Percentiles rank a stretch among this genome's conserved stretches.
Evolutionary conservation across 2,888 invertebrate species (phyloP).

Genomic region (Limnephilus lunatus): DNA sequence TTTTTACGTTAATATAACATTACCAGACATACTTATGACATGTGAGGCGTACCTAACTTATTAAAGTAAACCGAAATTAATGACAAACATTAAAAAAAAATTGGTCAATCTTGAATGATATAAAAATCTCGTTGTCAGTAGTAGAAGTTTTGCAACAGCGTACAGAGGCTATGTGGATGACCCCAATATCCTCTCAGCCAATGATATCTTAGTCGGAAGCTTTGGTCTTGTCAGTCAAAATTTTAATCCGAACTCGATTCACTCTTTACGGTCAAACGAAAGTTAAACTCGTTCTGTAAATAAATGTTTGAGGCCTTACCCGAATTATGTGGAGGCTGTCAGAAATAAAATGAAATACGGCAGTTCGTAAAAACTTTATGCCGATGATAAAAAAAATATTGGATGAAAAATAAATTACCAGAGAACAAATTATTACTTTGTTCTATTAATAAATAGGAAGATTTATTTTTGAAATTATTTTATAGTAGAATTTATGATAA

Average conservation of each 20-base stretch:
- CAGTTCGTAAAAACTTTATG: background rate
- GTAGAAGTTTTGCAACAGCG: background rate
- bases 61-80: too few species aligned
- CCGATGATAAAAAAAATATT: background rate
- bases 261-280: constrained; percentile 42
- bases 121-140: background rate
- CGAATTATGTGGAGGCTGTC: background rate
- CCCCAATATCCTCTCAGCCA: background rate
- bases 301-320: constrained; percentile 19
- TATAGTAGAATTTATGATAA: background rate
- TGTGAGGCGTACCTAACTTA: too few species aligned
- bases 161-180: background rate
- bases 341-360: constrained; percentile 23
- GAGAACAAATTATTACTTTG: too few species aligned
- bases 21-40: too few species aligned
- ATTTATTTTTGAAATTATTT: too few species aligned
- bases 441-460: too few species aligned
- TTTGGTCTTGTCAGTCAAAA: constrained; percentile 53
- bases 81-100: too few species aligned
- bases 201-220: constrained; percentile 35
- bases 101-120: background rate
- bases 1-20: too few species aligned
- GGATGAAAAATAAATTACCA: background rate
- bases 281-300: constrained; percentile 35
- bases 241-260: constrained; percentile 34